These are phyloP conservation scores for Bovichtus variegatus DNA, from an alignment of 2,797 vertebrate species.

Conservation along the genomic window DNA sequence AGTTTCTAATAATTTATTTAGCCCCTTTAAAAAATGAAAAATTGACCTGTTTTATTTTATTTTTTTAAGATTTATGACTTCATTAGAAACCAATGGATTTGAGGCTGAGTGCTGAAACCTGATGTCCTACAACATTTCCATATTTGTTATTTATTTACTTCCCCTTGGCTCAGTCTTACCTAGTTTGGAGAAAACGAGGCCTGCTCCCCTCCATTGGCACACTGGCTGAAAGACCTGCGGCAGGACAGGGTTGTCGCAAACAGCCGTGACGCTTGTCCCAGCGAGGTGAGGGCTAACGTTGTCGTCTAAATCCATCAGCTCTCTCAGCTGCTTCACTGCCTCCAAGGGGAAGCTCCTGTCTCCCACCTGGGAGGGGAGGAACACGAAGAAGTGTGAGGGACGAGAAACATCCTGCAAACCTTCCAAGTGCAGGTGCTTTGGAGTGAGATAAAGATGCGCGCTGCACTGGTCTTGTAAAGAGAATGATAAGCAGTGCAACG, in stretches of 20 bases:
- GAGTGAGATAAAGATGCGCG: neutral
- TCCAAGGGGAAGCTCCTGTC: constrained; percentile 75
- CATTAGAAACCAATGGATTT: neutral
- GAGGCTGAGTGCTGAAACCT: neutral
- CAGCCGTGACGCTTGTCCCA: constrained; percentile 1
- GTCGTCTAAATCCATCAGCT: constrained; percentile 64
- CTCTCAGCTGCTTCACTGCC: constrained; percentile 78
- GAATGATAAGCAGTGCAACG: neutral
- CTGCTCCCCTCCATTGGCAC: constrained; percentile 58
- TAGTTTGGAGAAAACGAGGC: constrained; percentile 66
- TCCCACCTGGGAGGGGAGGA: constrained; percentile 64
- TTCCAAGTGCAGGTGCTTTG: neutral
- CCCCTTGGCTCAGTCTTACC: constrained; percentile 48
- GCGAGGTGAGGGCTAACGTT: constrained; percentile 28
- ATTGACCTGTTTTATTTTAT: too few species aligned
- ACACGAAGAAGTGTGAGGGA: neutral
- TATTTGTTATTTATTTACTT: neutral
- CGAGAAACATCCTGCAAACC: neutral
- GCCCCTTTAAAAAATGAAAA: neutral
- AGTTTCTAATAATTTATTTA: neutral
- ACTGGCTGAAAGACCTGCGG: constrained; percentile 70
- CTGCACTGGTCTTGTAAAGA: neutral
- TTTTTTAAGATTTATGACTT: neutral
- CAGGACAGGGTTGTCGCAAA: constrained; percentile 72
- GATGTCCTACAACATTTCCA: neutral